These are phyloP conservation scores for Papio anubis DNA, from an alignment of 2,113 vertebrate species.

Conservation along the genomic window DNA sequence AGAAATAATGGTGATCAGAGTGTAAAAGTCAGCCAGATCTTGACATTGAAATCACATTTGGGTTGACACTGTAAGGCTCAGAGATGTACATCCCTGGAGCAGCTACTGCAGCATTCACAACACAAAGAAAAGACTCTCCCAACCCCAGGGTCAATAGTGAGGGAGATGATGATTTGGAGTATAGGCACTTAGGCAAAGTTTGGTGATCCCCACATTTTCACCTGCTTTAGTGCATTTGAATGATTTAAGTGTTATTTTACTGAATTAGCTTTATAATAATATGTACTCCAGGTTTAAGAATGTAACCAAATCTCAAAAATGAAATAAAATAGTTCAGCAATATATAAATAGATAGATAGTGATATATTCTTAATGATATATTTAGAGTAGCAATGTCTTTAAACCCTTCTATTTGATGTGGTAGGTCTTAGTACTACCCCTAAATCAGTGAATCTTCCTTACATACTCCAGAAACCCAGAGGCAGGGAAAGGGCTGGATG, in stretches of 20 bases:
- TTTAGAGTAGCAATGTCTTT: not conserved
- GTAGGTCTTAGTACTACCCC: not conserved
- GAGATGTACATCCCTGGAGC: not conserved
- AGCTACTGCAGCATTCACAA: not conserved
- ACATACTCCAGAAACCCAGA: slow-evolving; percentile 55
- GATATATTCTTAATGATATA: not conserved
- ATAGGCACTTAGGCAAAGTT: not conserved
- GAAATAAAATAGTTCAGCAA: not conserved
- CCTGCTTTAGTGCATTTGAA: not conserved
- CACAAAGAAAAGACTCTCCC: not conserved
- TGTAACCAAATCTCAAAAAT: not conserved
- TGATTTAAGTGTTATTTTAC: not conserved
- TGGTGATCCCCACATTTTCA: not conserved
- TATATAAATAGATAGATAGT: not conserved
- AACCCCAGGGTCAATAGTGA: not conserved
- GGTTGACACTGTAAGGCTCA: not conserved
- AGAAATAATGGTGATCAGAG: not conserved
- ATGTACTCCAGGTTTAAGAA: not conserved
- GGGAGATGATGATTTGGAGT: not conserved
- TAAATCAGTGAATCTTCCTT: not conserved
- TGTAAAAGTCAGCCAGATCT: not conserved
- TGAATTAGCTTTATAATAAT: not conserved
- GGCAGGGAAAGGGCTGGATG: slow-evolving; percentile 66
- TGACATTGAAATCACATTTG: not conserved
- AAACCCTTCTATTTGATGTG: not conserved